phyloP scores from a whole-genome alignment of 1,140 invertebrate genomes.

The Hyposmocoma kahamanoa region DNA sequence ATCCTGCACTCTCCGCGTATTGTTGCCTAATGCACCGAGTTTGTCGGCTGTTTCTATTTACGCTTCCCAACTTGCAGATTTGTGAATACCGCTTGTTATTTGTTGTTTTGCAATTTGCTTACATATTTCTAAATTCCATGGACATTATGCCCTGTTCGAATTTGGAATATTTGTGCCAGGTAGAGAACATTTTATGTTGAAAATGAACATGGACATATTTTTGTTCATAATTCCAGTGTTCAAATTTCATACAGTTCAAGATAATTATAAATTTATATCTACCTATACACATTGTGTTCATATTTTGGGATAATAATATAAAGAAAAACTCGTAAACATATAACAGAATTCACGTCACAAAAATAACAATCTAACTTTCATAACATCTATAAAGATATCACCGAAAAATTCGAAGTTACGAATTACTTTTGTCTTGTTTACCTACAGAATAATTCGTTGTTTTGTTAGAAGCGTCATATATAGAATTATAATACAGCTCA shows the following conservation, averaged over 20 bases:
- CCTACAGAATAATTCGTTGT: constrained; percentile 20
- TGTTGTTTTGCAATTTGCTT: constrained; percentile 7
- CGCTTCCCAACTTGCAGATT: constrained; percentile 42
- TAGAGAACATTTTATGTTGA: too few species aligned
- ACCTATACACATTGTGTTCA: too few species aligned
- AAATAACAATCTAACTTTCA: not conserved
- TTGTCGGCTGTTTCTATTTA: constrained; percentile 51
- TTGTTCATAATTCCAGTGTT: too few species aligned
- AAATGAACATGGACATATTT: too few species aligned
- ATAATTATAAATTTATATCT: too few species aligned
- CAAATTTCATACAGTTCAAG: too few species aligned
- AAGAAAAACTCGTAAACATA: too few species aligned
- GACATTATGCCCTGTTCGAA: not conserved
- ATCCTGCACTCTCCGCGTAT: constrained; percentile 53
- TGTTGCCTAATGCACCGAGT: constrained; percentile 61
- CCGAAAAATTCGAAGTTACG: not conserved
- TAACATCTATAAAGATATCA: not conserved
- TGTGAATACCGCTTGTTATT: constrained; percentile 16
- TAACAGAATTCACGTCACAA: too few species aligned
- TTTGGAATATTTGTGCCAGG: not conserved
- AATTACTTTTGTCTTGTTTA: not conserved
- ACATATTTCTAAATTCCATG: not conserved
- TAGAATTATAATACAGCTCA: constrained; percentile 50
- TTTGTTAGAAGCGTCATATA: constrained; percentile 25
- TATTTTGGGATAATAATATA: too few species aligned